These are phyloP conservation scores for Mellivora capensis DNA, from an alignment of 2,113 vertebrate species.

Conservation along the genomic window DNA sequence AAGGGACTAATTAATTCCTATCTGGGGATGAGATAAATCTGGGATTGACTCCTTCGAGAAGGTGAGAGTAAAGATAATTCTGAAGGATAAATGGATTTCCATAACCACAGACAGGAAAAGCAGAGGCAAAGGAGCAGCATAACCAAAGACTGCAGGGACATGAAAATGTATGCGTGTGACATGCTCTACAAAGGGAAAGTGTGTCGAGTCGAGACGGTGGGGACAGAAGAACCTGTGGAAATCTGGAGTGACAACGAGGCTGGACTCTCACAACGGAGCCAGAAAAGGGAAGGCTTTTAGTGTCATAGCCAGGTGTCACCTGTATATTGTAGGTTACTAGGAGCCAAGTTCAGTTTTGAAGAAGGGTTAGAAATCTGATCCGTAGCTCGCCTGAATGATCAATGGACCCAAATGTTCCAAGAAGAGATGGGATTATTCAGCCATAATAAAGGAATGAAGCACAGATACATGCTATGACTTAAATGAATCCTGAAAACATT, in stretches of 20 bases:
- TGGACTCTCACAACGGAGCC: not conserved
- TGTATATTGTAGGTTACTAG: not conserved
- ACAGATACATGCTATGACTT: rapidly evolving
- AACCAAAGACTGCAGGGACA: not conserved
- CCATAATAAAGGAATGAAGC: not conserved
- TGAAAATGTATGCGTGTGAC: not conserved
- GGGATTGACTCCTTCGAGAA: not conserved
- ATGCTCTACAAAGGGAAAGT: not conserved
- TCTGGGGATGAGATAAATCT: not conserved
- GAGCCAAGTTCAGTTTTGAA: not conserved
- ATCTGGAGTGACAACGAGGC: not conserved
- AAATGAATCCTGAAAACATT: not conserved
- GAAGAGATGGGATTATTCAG: not conserved
- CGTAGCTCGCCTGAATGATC: not conserved
- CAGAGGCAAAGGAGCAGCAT: not conserved
- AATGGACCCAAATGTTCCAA: not conserved
- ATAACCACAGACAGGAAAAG: not conserved
- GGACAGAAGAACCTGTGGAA: not conserved
- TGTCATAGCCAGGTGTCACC: not conserved
- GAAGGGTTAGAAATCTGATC: not conserved
- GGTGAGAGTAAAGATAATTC: not conserved
- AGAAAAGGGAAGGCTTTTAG: not conserved
- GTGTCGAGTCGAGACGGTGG: not conserved
- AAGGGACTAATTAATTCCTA: not conserved
- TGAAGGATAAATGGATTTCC: not conserved